phyloP scores from a whole-genome alignment of 2,113 vertebrate species.

The Etia nguti region DNA sequence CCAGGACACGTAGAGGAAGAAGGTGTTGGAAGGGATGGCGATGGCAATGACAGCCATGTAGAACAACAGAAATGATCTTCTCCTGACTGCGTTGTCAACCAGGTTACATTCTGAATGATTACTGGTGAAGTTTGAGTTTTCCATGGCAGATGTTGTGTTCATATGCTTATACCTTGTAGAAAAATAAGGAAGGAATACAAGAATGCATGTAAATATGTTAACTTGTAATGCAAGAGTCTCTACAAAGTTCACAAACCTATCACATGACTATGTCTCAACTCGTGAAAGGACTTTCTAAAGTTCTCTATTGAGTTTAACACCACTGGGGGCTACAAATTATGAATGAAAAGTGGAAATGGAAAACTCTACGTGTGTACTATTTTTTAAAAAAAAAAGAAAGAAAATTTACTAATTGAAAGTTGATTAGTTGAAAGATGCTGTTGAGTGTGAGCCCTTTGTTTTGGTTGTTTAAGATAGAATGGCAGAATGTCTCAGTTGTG shows the following conservation, averaged over 20 bases:
- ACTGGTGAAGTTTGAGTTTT: slow-evolving; percentile 19
- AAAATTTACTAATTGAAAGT: background rate
- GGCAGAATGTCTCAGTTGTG: background rate
- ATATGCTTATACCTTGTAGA: background rate
- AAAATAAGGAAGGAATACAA: background rate
- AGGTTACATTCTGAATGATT: slow-evolving; percentile 65
- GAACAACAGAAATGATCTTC: slow-evolving; percentile 67
- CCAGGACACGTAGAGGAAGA: slow-evolving; percentile 79
- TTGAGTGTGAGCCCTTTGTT: background rate
- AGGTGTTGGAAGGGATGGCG: slow-evolving; percentile 77
- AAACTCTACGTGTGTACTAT: background rate
- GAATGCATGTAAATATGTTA: background rate
- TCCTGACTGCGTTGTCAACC: background rate
- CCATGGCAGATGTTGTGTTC: background rate
- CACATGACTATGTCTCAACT: background rate
- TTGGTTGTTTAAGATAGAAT: background rate
- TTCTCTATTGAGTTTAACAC: background rate
- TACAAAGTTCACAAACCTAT: background rate
- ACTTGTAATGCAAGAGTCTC: background rate
- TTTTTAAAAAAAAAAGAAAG: background rate
- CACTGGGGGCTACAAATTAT: background rate
- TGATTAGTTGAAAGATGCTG: background rate
- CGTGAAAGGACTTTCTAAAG: background rate
- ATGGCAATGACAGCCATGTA: slow-evolving; percentile 74
- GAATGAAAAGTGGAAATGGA: background rate